phyloP scores from a whole-genome alignment of 2,888 invertebrate genomes.

The Tinea pellionella region DNA sequence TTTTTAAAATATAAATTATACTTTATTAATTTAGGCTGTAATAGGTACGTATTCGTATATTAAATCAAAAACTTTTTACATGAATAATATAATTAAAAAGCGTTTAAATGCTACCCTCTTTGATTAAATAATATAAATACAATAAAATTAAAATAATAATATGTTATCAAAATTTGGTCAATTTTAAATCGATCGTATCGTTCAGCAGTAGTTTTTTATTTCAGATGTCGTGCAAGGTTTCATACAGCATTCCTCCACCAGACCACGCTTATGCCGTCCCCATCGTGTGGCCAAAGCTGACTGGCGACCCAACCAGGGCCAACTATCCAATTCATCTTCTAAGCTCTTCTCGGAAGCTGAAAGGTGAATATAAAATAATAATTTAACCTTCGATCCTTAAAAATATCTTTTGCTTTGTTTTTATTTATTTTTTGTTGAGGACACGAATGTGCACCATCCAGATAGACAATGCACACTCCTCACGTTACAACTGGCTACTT shows the following conservation, averaged over 20 bases:
- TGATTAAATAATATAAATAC: neutral
- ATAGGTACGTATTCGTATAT: too few species aligned
- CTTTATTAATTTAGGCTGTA: neutral
- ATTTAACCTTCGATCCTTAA: too few species aligned
- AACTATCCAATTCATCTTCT: constrained; percentile 19
- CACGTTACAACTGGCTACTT: too few species aligned
- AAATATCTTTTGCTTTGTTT: too few species aligned
- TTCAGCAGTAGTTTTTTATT: constrained; percentile 26
- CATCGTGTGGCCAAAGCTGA: constrained; percentile 27
- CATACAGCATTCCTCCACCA: constrained; percentile 37
- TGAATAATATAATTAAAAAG: neutral
- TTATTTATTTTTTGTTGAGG: too few species aligned
- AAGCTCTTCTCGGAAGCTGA: neutral
- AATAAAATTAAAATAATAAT: neutral
- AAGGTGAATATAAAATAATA: neutral
- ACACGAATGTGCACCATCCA: too few species aligned
- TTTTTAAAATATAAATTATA: neutral
- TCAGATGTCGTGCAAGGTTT: constrained; percentile 32
- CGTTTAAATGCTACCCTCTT: neutral
- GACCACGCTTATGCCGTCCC: constrained; percentile 32
- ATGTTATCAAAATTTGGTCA: neutral
- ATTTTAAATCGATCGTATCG: neutral
- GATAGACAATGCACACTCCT: too few species aligned
- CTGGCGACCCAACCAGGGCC: constrained; percentile 30
- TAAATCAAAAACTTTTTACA: neutral